Evolutionary conservation across 2,113 vertebrate species (phyloP), one percentile per base, ranked within the genome.

Genomic region (Sylvietta virens): DNA sequence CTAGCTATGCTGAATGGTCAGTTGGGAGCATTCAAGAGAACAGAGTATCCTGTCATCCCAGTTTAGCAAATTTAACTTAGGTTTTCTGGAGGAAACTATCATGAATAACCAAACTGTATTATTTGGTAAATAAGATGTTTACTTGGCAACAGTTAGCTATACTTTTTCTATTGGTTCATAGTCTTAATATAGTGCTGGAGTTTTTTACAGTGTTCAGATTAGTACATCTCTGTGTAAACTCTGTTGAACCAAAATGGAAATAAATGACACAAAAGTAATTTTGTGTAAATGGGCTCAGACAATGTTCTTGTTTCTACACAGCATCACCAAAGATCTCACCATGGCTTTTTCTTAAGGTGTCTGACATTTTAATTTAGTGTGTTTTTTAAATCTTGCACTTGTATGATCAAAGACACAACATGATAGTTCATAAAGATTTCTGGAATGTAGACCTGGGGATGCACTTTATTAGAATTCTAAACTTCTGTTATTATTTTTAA

Each of bases 41-140:
- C 1, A 18, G 16, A 22, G 8, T 51, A 51, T 4, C 0, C 45
- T 47, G 33, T 3, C 13, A 51, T 19, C 7, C 8, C 7, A 24
- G 17, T n/a, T 69, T 22, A n/a, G 15, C 3, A 64, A 72, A 81
- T 53, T 60, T 39, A 83, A 56, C 23, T 33, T 7, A 22, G 11
- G 0, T 64, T 86, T 51, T 83, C 19, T 51, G 26, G 9, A 60
- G 15, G 13, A 82, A 85, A 78, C 3, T 30, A 7, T 56, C 64
- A 27, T 7, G 5, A 82, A 58, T 39, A 74, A 61, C 2, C 3
- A 39, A 45, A 50, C 15, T 3, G 1, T 45, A 33, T 56, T 67
- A 22, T 72, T 40, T 56, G 8, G 7, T 7, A 64, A 76, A 54
- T 28, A 50, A 50, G 39, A 6, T 7, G 2, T 26, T 80, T 69